Evolutionary conservation across 2,797 vertebrate genomes (phyloP), one percentile per base, ranked within the genome.

Genomic region (Octomys mimax): DNA sequence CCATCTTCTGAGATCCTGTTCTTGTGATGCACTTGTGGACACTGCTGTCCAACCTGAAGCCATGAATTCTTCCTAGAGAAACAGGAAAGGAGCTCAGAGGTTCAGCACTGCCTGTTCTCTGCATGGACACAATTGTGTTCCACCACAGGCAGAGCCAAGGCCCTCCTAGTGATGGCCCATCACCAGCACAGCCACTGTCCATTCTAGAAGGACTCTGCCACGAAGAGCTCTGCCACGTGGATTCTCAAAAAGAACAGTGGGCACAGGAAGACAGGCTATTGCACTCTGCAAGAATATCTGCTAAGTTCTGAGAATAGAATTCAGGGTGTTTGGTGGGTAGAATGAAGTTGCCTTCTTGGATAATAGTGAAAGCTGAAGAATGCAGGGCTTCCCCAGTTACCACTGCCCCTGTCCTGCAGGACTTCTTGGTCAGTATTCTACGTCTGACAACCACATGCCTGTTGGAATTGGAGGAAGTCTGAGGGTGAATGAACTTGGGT

Each of bases 71-170:
- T 75, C 57, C 46, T 49, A 52, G n/a, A 89, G 64, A 84, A 22
- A 42, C 52, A 6, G 39, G 84, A 87, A 70, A 66, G 85, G 59
- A 3, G 1, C 1, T 42, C 31, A 31, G 64, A 36, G 24, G 49
- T 21, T 36, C 19, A 84, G 31, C 42, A 87, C 3, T 26, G 36
- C 36, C 46, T 6, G 36, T 14, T 42, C 22, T 24, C 49, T 84
- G 18, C 52, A 26, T 11, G 49, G 4, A 19, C 21, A 12, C 39
- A 19, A 22, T 39, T 39, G 22, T 0, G 1, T 11, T 42, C 12
- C 18, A 0, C 54, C 2, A 54, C 1, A 10, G 2, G 18, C 11
- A 66, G 19, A 62, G 39, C 42, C 2, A 8, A 31, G 18, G 73
- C 10, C 61, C n/a, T 84, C 22, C 73, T 36, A 11, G 26, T 13